Conservation (phyloP, 2,113 vertebrate genomes). For the Paracanthobrama guichenoti region DNA sequence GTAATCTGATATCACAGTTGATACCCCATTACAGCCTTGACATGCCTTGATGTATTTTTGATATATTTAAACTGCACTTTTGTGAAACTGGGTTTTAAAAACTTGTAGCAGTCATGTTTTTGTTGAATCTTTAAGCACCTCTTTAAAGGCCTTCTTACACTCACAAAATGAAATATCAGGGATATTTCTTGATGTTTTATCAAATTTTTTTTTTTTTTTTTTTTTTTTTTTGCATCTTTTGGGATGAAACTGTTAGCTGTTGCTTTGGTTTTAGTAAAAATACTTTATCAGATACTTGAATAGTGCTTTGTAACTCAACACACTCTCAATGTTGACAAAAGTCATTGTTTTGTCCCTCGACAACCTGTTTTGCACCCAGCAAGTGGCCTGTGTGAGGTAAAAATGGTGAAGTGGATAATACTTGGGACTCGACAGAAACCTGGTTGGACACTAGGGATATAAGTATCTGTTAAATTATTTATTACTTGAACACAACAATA, state of each 20-base stretch:
- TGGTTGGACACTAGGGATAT: not conserved
- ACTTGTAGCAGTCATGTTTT: not conserved
- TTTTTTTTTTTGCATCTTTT: not conserved
- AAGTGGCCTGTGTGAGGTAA: not conserved
- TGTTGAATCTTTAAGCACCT: conserved; percentile 8
- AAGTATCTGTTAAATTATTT: conserved; percentile 12
- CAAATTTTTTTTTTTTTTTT: no score
- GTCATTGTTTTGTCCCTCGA: not conserved
- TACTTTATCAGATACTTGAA: not conserved
- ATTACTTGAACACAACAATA: not conserved
- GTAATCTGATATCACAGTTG: conserved; percentile 5
- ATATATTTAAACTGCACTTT: conserved; percentile 36
- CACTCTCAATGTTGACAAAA: not conserved
- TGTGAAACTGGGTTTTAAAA: not conserved
- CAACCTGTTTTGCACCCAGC: not conserved
- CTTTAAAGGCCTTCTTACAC: not conserved
- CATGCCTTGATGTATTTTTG: conserved; percentile 21
- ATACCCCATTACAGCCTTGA: not conserved
- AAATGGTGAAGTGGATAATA: not conserved
- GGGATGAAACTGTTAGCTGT: not conserved
- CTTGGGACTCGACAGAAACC: not conserved
- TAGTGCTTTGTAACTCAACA: not conserved
- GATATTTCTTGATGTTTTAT: not conserved
- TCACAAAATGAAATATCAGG: not conserved
- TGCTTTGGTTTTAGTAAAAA: not conserved